A percentile compares a stretch with the other conserved stretches of the same genome.
Evolutionary conservation across 2,113 vertebrate species (phyloP).

Genomic region (Phocoena sinus): DNA sequence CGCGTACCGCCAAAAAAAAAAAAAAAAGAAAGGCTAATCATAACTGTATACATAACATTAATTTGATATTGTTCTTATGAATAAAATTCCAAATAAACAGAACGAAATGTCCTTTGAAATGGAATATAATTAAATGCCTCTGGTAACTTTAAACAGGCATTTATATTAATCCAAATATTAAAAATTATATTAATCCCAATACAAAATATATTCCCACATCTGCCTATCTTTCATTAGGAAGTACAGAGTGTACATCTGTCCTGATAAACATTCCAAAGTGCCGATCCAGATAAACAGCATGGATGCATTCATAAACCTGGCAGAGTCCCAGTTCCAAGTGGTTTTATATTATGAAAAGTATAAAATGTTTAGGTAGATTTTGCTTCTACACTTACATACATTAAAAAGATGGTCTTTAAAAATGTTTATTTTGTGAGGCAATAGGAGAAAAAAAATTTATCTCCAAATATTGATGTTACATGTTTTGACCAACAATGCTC

Average conservation of each 20-base stretch:
- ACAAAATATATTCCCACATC: not conserved
- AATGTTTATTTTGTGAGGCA: not conserved
- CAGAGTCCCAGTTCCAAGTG: conserved; percentile 36
- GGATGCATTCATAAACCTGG: conserved; percentile 49
- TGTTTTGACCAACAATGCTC: not conserved
- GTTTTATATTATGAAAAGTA: conserved; percentile 63
- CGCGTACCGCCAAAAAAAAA: no score
- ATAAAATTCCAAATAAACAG: conserved; percentile 33
- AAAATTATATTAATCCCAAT: not conserved
- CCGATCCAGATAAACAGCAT: not conserved
- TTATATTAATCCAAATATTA: not conserved
- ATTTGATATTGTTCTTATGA: not conserved
- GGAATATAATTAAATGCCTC: not conserved
- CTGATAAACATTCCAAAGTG: conserved; percentile 5
- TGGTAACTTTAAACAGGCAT: not conserved
- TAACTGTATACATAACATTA: not conserved
- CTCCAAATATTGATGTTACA: not conserved
- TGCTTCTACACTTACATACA: conserved; percentile 46
- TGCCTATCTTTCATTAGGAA: not conserved
- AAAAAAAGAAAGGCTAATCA: not conserved
- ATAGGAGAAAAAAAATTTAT: not conserved
- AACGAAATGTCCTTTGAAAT: conserved; percentile 11
- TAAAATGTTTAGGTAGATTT: conserved; percentile 40
- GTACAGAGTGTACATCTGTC: not conserved
- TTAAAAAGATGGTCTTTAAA: conserved; percentile 23